These are phyloP conservation scores for Acinonyx jubatus DNA, from an alignment of 2,113 vertebrate genomes.

Conservation along the genomic window DNA sequence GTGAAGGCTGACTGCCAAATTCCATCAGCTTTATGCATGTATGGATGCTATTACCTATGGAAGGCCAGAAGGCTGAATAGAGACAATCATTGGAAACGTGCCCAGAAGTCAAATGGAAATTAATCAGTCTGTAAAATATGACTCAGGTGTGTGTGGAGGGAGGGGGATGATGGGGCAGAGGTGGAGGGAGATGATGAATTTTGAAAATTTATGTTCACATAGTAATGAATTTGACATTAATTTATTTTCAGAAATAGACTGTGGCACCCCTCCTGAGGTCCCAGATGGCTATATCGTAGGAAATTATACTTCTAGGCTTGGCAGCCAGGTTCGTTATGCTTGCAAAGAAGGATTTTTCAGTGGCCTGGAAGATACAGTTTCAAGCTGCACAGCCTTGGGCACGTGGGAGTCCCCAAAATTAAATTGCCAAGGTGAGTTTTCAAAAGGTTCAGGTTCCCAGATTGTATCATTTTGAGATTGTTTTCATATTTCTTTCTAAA, in stretches of 20 bases:
- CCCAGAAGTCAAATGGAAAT: background rate
- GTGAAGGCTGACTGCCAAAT: background rate
- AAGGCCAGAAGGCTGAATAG: background rate
- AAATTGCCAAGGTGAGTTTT: constrained; percentile 72
- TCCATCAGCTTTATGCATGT: background rate
- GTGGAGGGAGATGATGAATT: background rate
- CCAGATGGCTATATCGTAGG: constrained; percentile 78
- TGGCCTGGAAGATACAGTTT: background rate
- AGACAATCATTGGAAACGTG: background rate
- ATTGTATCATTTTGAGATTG: background rate
- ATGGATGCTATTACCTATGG: background rate
- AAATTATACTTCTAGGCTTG: constrained; percentile 80
- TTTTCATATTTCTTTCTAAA: background rate
- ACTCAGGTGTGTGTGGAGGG: background rate
- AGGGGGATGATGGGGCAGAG: background rate
- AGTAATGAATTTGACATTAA: constrained; percentile 17
- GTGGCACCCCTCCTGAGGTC: constrained; percentile 82
- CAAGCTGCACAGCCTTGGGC: constrained; percentile 77
- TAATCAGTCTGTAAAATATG: background rate
- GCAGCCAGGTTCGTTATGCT: constrained; percentile 77
- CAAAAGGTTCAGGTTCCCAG: background rate
- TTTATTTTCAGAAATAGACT: constrained; percentile 83
- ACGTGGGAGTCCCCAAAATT: constrained; percentile 64
- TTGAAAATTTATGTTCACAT: constrained; percentile 15
- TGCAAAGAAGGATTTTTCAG: constrained; percentile 83